These are phyloP conservation scores for Drosophila biarmipes DNA, from an alignment of 1,140 invertebrate genomes.

Conservation along the genomic window DNA sequence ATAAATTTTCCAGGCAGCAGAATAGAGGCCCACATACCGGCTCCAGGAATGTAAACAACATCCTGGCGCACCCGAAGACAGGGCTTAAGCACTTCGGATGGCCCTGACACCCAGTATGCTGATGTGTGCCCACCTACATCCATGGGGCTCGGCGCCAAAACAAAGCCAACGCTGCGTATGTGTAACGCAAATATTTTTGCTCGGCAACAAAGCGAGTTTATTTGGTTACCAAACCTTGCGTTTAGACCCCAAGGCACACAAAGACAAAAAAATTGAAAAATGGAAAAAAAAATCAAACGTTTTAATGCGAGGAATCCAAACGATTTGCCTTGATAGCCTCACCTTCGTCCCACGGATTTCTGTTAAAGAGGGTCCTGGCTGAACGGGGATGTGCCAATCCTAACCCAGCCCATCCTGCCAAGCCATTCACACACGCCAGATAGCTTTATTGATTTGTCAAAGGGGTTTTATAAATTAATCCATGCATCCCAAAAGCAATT, in stretches of 20 bases:
- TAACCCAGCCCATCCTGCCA: too few species aligned
- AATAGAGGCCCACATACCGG: conserved; percentile 28
- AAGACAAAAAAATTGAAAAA: conserved; percentile 18
- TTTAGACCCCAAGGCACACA: conserved; percentile 29
- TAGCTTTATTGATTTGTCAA: conserved; percentile 74
- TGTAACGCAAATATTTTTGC: conserved; percentile 75
- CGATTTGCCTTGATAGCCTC: conserved; percentile 65
- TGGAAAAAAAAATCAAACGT: conserved; percentile 65
- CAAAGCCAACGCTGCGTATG: conserved; percentile 58
- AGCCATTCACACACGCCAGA: conserved; percentile 59
- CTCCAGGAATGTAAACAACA: conserved; percentile 42
- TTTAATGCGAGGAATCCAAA: conserved; percentile 74
- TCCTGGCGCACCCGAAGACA: conserved; percentile 42
- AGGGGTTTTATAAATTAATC: conserved; percentile 68
- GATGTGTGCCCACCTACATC: not conserved
- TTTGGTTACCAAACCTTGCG: conserved; percentile 72
- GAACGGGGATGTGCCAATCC: conserved; percentile 27
- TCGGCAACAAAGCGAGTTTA: conserved; percentile 74
- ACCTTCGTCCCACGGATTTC: conserved; percentile 25
- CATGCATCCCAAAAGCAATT: conserved; percentile 51
- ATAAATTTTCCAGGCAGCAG: conserved; percentile 20
- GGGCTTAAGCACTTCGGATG: conserved; percentile 39
- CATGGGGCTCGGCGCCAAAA: conserved; percentile 16
- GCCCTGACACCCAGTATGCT: conserved; percentile 29
- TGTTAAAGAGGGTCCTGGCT: conserved; percentile 27